A percentile compares a stretch with the other conserved stretches of the same genome.
Conservation (phyloP, 2,113 vertebrate species). For the Hydrolagus affinis region DNA sequence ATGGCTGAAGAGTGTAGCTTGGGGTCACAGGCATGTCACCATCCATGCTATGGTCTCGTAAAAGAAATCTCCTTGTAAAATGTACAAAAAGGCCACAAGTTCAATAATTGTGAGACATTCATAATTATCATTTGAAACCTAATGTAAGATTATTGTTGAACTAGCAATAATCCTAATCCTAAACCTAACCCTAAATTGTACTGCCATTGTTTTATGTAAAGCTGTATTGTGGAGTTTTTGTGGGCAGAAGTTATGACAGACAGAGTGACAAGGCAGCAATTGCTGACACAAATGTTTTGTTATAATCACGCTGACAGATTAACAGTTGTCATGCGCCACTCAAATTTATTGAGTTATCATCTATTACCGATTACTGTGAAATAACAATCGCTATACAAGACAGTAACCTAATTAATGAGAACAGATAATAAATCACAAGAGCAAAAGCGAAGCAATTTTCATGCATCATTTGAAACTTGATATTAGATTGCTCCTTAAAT, state of each 20-base stretch:
- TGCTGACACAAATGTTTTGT: not conserved
- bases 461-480: not conserved
- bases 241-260: not conserved
- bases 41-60: too few relatives aligned
- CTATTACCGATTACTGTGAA: not conserved
- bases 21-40: too few relatives aligned
- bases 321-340: not conserved
- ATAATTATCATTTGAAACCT: not conserved
- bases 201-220: not conserved
- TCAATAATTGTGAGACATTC: not conserved
- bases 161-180: too few relatives aligned
- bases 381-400: not conserved
- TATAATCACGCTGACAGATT: not conserved
- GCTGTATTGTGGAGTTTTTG: too few relatives aligned
- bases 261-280: not conserved
- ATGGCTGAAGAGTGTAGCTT: too few relatives aligned
- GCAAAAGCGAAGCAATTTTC: not conserved
- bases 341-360: not conserved
- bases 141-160: not conserved
- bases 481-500: not conserved
- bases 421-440: not conserved
- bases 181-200: too few relatives aligned
- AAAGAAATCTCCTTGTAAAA: too few relatives aligned
- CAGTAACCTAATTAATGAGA: not conserved
- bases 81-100: too few relatives aligned